Conservation (phyloP, 2,888 invertebrate species). For the Acleris cristana region DNA sequence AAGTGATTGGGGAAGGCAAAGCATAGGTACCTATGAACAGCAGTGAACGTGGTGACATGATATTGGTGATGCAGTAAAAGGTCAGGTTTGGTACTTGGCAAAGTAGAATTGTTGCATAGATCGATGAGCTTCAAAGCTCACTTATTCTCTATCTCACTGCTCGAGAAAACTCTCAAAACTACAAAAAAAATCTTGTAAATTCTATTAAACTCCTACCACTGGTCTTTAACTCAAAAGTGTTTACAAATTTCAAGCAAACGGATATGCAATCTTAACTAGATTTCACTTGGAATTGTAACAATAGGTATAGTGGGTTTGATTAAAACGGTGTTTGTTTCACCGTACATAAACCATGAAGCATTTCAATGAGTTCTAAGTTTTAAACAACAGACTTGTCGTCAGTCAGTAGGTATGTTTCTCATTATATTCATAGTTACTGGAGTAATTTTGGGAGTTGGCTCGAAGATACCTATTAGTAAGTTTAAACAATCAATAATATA, state of each 20-base stretch:
- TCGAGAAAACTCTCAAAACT: neutral
- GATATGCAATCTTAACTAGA: neutral
- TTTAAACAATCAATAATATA: neutral
- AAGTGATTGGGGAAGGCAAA: no score
- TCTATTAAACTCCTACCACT: no score
- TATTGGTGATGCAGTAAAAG: no score
- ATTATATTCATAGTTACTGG: constrained; percentile 7
- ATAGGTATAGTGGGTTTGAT: neutral
- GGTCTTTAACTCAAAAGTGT: no score
- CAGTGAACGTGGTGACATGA: no score
- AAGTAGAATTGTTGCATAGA: no score
- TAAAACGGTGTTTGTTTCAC: constrained; percentile 1
- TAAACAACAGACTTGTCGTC: constrained; percentile 8
- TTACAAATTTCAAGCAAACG: neutral
- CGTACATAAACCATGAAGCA: constrained; percentile 16
- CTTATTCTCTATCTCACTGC: no score
- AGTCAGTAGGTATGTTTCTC: constrained; percentile 21
- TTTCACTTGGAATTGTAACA: neutral
- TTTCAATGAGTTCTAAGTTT: constrained; percentile 3
- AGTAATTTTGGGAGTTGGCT: constrained; percentile 3
- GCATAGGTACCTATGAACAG: no score
- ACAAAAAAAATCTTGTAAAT: neutral
- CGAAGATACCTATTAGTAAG: neutral
- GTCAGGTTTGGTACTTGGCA: no score
- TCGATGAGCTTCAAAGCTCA: no score